A percentile compares a stretch with the other conserved stretches of the same genome.
Conservation (phyloP, 2,113 vertebrate genomes). For the Andinoacara biseriatus region DNA sequence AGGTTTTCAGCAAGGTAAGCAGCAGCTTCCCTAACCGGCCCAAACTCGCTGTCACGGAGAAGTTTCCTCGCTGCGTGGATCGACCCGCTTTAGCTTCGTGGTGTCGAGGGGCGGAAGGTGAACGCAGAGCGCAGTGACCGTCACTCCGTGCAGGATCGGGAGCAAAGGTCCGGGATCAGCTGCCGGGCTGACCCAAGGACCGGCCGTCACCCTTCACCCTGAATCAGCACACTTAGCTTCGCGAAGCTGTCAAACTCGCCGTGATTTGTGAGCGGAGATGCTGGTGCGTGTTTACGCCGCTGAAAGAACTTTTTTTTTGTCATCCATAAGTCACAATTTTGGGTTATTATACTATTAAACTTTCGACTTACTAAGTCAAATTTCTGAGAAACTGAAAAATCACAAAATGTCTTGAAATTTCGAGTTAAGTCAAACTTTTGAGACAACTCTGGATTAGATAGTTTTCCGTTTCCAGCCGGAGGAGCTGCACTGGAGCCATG, state of each 20-base stretch:
- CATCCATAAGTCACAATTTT: neutral
- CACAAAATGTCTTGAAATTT: neutral
- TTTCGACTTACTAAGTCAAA: neutral
- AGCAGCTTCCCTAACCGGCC: accelerated
- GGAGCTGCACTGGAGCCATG: too few species aligned
- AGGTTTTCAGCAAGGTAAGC: constrained; percentile 83
- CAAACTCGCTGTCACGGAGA: neutral
- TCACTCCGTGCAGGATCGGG: neutral
- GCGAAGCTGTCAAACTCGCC: too few species aligned
- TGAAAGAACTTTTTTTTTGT: accelerated
- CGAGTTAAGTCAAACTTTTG: neutral
- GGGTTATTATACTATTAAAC: neutral
- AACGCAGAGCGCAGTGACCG: too few species aligned
- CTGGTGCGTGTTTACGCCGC: neutral
- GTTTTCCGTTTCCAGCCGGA: too few species aligned
- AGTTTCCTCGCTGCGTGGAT: constrained; percentile 40
- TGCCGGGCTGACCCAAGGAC: constrained; percentile 38
- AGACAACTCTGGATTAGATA: too few species aligned
- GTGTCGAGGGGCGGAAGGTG: neutral
- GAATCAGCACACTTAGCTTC: too few species aligned
- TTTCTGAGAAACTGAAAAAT: neutral
- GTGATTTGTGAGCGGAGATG: too few species aligned
- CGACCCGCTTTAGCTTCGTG: too few species aligned
- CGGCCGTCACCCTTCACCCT: neutral
- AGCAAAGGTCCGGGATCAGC: constrained; percentile 7